Percentiles rank a stretch among this genome's conserved stretches.
phyloP scores from a whole-genome alignment of 2,113 vertebrate species.

The Oreochromis spilurus region DNA sequence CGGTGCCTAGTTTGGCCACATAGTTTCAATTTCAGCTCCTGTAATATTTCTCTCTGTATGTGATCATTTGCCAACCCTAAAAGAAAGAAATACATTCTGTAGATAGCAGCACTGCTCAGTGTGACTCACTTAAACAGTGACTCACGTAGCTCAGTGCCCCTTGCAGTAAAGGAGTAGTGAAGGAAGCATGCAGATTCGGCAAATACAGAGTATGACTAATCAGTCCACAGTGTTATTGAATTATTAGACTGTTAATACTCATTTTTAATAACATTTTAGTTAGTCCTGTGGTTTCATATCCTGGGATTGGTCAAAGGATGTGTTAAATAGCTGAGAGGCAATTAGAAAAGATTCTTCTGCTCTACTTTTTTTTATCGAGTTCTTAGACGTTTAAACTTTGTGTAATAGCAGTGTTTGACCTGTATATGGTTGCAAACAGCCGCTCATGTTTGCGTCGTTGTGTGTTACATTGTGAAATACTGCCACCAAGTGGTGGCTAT shows the following conservation, averaged over 20 bases:
- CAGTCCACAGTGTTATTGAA: neutral
- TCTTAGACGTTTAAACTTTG: neutral
- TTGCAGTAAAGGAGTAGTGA: neutral
- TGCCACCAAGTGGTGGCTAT: constrained; percentile 54
- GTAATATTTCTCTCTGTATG: neutral
- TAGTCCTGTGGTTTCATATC: neutral
- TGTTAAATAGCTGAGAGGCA: neutral
- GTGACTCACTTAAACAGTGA: neutral
- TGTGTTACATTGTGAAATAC: neutral
- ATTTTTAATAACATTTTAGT: neutral
- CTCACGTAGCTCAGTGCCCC: neutral
- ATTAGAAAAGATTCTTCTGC: accelerated
- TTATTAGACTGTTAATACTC: neutral
- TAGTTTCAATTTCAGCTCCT: neutral
- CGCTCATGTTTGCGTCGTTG: accelerated
- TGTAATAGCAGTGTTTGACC: neutral
- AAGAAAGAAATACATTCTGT: neutral
- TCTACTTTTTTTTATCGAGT: neutral
- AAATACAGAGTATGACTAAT: neutral
- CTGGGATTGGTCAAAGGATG: neutral
- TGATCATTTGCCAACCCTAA: neutral
- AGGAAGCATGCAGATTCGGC: neutral
- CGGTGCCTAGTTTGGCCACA: neutral
- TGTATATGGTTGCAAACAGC: neutral
- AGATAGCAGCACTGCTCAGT: accelerated